Evolutionary conservation across 2,888 invertebrate species (phyloP).

Genomic region (Anoncus sp.): DNA sequence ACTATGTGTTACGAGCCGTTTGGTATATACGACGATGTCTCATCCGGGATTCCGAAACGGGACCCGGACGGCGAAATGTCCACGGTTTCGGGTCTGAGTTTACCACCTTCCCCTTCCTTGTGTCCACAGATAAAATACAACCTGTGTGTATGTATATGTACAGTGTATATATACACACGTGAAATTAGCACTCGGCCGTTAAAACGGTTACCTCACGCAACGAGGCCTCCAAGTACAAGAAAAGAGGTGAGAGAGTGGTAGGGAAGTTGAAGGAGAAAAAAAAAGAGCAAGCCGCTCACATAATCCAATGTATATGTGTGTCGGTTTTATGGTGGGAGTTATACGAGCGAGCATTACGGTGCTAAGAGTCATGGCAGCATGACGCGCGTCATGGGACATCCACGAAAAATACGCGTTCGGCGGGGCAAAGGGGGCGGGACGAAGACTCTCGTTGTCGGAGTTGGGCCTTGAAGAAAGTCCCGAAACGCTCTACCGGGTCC

Average conservation of each 20-base stretch:
- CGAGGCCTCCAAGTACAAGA: constrained; percentile 19
- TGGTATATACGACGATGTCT: constrained; percentile 24
- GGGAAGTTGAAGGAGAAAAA: constrained; percentile 28
- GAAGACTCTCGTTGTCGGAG: constrained; percentile 17
- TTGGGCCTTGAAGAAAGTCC: constrained; percentile 49
- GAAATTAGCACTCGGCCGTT: constrained; percentile 57
- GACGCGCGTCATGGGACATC: constrained; percentile 42
- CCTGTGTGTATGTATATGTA: constrained; percentile 3
- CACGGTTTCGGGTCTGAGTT: constrained; percentile 29
- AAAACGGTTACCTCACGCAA: constrained; percentile 66
- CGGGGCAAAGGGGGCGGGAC: not conserved
- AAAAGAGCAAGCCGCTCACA: constrained; percentile 35
- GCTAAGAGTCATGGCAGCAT: constrained; percentile 38
- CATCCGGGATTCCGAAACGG: constrained; percentile 58
- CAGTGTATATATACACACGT: constrained; percentile 1
- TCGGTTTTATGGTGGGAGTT: not conserved
- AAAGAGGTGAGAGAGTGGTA: not conserved
- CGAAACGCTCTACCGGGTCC: constrained; percentile 47
- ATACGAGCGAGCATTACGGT: constrained; percentile 30
- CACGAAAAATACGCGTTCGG: constrained; percentile 34
- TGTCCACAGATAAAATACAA: constrained; percentile 15
- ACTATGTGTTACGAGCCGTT: constrained; percentile 40
- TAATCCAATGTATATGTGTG: constrained; percentile 33
- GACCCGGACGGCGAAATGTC: constrained; percentile 35
- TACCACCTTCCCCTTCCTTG: not conserved